Percentiles rank a stretch among this genome's conserved stretches.
These are phyloP conservation scores for Larimichthys crocea DNA, from an alignment of 2,113 vertebrate species.

Conservation along the genomic window DNA sequence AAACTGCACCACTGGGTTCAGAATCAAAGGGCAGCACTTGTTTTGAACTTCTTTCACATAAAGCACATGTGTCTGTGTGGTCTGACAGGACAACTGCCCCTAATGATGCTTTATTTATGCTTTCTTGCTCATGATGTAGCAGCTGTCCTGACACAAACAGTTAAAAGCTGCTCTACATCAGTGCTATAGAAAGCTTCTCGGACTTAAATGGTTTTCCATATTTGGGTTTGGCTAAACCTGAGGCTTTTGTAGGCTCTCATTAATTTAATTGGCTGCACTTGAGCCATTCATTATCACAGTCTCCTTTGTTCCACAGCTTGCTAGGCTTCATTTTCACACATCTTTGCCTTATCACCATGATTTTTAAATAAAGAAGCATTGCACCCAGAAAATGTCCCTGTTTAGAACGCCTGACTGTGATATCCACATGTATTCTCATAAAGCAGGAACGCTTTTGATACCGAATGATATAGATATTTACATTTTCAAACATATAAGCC, in stretches of 20 bases:
- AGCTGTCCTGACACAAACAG: not conserved
- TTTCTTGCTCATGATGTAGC: not conserved
- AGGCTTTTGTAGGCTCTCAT: conserved; percentile 64
- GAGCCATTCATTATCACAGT: conserved; percentile 68
- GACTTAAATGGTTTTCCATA: conserved; percentile 57
- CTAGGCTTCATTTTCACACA: conserved; percentile 9
- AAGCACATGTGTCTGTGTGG: not conserved
- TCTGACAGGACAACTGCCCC: conserved; percentile 7
- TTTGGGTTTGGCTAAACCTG: conserved; percentile 64
- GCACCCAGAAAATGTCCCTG: conserved; percentile 46
- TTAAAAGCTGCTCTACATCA: conserved; percentile 13
- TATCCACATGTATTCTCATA: not conserved
- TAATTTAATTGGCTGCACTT: conserved; percentile 75
- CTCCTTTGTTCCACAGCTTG: conserved; percentile 22
- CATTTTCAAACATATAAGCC: not conserved
- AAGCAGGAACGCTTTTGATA: not conserved
- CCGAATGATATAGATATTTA: not conserved
- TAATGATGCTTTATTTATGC: conserved; percentile 22
- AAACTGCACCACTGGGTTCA: too few species aligned
- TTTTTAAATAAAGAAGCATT: conserved; percentile 20
- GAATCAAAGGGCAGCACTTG: not conserved
- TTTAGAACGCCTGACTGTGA: conserved; percentile 1
- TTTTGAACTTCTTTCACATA: not conserved
- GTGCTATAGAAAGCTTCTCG: conserved; percentile 28
- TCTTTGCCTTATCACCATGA: not conserved